phyloP scores from a whole-genome alignment of 1,140 invertebrate genomes.

The Drosophila auraria region DNA sequence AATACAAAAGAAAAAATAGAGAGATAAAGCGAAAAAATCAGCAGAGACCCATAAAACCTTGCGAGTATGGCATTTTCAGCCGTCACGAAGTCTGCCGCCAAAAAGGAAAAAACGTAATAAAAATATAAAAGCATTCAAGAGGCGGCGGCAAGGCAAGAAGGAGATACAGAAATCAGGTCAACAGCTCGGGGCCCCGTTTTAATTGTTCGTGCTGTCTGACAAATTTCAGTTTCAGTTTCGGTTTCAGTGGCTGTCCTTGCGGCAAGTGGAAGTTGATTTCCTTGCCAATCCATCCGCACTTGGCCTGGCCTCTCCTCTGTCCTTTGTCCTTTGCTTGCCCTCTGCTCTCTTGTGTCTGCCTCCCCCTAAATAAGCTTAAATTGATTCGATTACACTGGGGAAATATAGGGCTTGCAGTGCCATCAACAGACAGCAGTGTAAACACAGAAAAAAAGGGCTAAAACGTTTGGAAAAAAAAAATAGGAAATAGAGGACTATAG shows the following conservation, averaged over 20 bases:
- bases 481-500: too few relatives aligned
- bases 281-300: slow-evolving; percentile 58
- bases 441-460: too few relatives aligned
- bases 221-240: slow-evolving; percentile 38
- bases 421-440: not conserved
- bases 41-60: slow-evolving; percentile 57
- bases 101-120: slow-evolving; percentile 45
- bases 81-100: slow-evolving; percentile 75
- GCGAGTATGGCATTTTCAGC: slow-evolving; percentile 73
- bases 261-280: slow-evolving; percentile 75
- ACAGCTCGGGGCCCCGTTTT: slow-evolving; percentile 61
- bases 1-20: slow-evolving; percentile 23
- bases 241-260: slow-evolving; percentile 58
- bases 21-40: slow-evolving; percentile 31
- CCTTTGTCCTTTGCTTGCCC: slow-evolving; percentile 68
- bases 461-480: not conserved
- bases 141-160: not conserved
- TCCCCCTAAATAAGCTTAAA: slow-evolving; percentile 37
- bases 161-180: slow-evolving; percentile 49
- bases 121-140: slow-evolving; percentile 28
- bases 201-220: slow-evolving; percentile 56
- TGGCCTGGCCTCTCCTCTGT: slow-evolving; percentile 5
- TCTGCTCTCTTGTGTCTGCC: slow-evolving; percentile 24
- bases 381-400: slow-evolving; percentile 64
- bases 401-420: slow-evolving; percentile 1